A percentile compares a stretch with the other conserved stretches of the same genome.
Conservation (phyloP, 1,140 invertebrate species). For the Penaeus vannamei region DNA sequence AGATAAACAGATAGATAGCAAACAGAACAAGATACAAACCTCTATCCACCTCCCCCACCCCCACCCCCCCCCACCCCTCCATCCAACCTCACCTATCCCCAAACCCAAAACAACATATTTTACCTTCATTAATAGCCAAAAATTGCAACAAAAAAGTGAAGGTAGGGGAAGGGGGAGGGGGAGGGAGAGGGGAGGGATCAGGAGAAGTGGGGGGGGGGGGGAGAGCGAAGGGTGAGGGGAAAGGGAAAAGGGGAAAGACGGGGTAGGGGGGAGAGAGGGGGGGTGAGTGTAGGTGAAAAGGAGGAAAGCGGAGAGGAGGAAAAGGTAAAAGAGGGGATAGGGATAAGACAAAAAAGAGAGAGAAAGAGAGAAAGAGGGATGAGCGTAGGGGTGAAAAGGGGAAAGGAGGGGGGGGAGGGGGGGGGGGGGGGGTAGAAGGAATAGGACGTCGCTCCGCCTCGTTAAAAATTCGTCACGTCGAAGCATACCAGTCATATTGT, state of each 20-base stretch:
- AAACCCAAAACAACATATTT: too few relatives aligned
- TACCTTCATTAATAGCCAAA: too few relatives aligned
- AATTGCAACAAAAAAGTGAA: too few relatives aligned
- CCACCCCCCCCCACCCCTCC: too few relatives aligned
- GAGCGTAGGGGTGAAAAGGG: not conserved
- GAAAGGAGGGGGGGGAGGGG: not conserved
- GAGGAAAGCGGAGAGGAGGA: not conserved
- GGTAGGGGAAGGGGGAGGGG: not conserved
- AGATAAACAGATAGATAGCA: too few relatives aligned
- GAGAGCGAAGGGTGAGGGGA: not conserved
- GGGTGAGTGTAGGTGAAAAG: not conserved
- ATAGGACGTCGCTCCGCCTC: not conserved
- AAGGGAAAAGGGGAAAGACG: not conserved
- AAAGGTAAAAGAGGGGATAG: not conserved
- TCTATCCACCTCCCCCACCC: too few relatives aligned
- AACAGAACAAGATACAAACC: too few relatives aligned
- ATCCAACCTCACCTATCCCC: too few relatives aligned
- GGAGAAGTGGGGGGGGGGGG: not conserved
- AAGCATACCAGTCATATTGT: slow-evolving; percentile 4
- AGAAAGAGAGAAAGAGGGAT: not conserved
- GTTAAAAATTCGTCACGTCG: not conserved
- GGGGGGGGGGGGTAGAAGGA: not conserved
- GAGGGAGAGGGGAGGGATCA: not conserved
- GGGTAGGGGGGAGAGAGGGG: not conserved
- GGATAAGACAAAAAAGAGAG: too few relatives aligned